Percentiles rank a stretch among this genome's conserved stretches.
phyloP scores from a whole-genome alignment of 1,140 invertebrate genomes.

The Drosophila parabipectinata region DNA sequence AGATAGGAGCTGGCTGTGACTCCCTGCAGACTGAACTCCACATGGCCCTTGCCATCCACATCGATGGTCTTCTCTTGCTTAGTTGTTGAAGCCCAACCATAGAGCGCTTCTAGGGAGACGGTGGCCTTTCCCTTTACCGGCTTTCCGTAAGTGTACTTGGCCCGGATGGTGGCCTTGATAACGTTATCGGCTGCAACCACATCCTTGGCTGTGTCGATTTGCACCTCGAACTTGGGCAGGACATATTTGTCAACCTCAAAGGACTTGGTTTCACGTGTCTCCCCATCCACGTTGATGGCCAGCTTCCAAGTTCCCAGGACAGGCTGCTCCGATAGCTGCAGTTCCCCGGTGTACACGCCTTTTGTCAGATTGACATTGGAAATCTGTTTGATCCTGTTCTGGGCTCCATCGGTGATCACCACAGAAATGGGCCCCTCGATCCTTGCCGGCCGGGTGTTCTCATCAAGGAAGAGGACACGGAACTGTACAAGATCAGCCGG shows the following conservation, averaged over 20 bases:
- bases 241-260: conserved; percentile 92
- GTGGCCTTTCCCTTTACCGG: conserved; percentile 91
- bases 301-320: conserved; percentile 97
- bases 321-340: conserved; percentile 92
- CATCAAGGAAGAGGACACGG: conserved; percentile 92
- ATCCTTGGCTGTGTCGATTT: conserved; percentile 91
- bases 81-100: neutral
- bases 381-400: conserved; percentile 90
- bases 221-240: conserved; percentile 95
- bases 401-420: conserved; percentile 57
- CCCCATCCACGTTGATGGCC: conserved; percentile 84
- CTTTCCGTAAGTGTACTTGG: conserved; percentile 89
- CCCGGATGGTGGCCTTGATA: conserved; percentile 90
- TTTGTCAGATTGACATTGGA: conserved; percentile 87
- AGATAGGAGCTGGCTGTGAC: conserved; percentile 83
- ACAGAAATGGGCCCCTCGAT: conserved; percentile 55
- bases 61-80: conserved; percentile 87
- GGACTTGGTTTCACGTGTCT: conserved; percentile 43
- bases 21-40: conserved; percentile 88
- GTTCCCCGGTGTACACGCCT: conserved; percentile 91
- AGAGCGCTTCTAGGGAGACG: conserved; percentile 86
- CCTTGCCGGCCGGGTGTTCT: conserved; percentile 88
- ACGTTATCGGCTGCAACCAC: conserved; percentile 91
- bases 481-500: conserved; percentile 94
- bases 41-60: conserved; percentile 89